Evolutionary conservation across 1,140 invertebrate species (phyloP).

Genomic region (Caerostris extrusa): DNA sequence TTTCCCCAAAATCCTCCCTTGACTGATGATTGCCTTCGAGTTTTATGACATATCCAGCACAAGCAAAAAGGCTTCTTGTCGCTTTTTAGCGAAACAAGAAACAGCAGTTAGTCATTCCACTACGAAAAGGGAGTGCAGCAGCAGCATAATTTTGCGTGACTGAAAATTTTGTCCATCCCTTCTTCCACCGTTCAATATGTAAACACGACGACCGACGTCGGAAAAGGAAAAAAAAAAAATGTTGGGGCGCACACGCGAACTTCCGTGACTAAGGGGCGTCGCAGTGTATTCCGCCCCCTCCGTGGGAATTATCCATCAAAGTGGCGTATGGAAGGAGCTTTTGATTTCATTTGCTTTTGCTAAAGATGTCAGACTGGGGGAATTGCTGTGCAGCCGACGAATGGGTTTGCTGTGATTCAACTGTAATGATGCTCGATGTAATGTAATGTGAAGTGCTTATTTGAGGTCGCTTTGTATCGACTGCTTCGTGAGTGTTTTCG

Average conservation of each 20-base stretch:
- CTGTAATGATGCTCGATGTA: background rate
- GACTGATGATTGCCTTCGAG: slow-evolving; percentile 16
- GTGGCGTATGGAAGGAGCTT: slow-evolving; percentile 64
- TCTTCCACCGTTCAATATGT: slow-evolving; percentile 70
- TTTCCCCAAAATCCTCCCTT: background rate
- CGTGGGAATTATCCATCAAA: slow-evolving; percentile 73
- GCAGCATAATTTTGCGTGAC: slow-evolving; percentile 65
- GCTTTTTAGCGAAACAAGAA: slow-evolving; percentile 49
- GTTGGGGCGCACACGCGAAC: slow-evolving; percentile 61
- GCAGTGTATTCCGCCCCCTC: slow-evolving; percentile 52
- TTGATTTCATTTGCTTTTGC: slow-evolving; percentile 76
- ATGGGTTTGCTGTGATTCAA: background rate
- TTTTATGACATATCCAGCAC: background rate
- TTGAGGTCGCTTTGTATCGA: background rate
- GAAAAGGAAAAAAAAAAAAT: slow-evolving; percentile 29
- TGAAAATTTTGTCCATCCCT: slow-evolving; percentile 58
- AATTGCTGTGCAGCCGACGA: background rate
- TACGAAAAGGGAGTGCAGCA: background rate
- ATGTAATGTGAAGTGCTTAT: background rate
- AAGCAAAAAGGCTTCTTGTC: background rate
- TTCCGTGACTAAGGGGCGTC: slow-evolving; percentile 65
- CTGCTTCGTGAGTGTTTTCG: too few relatives aligned
- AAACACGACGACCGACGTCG: slow-evolving; percentile 58
- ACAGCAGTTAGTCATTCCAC: slow-evolving; percentile 3
- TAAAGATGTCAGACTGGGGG: slow-evolving; percentile 64